phyloP scores from a whole-genome alignment of 2,797 vertebrate genomes.

The Acipenser ruthenus region DNA sequence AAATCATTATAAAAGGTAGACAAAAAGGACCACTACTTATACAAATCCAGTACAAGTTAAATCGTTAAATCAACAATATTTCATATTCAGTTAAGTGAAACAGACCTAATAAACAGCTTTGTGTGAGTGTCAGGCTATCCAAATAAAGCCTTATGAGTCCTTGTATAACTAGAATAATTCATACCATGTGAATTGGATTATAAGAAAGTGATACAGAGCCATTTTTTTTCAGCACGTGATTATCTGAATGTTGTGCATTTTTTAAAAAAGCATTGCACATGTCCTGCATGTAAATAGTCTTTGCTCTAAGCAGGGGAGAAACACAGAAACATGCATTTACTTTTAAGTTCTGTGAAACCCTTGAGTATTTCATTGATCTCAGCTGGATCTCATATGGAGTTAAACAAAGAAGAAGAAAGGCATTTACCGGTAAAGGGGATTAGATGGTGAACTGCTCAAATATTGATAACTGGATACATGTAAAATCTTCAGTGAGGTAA shows the following conservation, averaged over 20 bases:
- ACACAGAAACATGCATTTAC: not conserved
- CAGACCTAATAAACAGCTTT: not conserved
- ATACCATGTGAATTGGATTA: not conserved
- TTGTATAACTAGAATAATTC: not conserved
- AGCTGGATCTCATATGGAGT: not conserved
- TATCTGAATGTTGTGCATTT: not conserved
- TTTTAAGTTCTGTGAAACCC: conserved; percentile 11
- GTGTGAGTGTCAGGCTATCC: not conserved
- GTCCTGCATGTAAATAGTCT: not conserved
- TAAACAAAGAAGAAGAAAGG: conserved; percentile 7
- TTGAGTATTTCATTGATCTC: conserved; percentile 12
- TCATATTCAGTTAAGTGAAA: not conserved
- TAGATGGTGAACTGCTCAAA: not conserved
- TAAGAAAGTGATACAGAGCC: not conserved
- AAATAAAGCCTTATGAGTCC: not conserved
- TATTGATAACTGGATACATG: conserved; percentile 2
- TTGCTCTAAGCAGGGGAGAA: not conserved
- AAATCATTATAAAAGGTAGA: conserved; percentile 12
- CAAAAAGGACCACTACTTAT: conserved; percentile 1
- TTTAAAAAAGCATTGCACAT: not conserved
- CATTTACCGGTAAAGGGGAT: not conserved
- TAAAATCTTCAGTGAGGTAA: too few relatives aligned
- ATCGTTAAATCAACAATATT: conserved; percentile 6
- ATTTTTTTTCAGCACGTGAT: not conserved
- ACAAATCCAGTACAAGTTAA: not conserved